These are phyloP conservation scores for Pteropus alecto DNA, from an alignment of 2,113 vertebrate species.

Conservation along the genomic window DNA sequence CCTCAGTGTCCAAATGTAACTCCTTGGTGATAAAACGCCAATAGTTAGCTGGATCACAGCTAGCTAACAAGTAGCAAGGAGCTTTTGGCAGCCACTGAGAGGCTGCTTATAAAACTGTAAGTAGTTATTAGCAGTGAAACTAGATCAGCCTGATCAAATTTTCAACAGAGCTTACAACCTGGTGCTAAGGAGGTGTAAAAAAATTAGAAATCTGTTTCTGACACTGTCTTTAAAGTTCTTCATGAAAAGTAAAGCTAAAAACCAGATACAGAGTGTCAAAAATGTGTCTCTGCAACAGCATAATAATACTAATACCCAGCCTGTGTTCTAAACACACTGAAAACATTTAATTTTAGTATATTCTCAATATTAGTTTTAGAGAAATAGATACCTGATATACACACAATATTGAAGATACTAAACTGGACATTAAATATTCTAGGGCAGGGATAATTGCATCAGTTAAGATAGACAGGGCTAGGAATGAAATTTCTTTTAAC, in stretches of 20 bases:
- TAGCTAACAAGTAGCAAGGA: constrained; percentile 8
- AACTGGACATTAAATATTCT: background rate
- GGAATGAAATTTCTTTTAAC: background rate
- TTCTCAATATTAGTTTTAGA: background rate
- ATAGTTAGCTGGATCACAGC: constrained; percentile 20
- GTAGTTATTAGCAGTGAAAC: constrained; percentile 56
- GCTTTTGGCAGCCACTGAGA: constrained; percentile 5
- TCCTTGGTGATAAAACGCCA: constrained; percentile 33
- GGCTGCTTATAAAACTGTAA: background rate
- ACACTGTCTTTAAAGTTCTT: constrained; percentile 34
- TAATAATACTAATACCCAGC: background rate
- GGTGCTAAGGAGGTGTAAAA: constrained; percentile 58
- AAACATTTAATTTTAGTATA: background rate
- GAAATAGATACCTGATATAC: background rate
- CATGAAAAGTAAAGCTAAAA: constrained; percentile 25
- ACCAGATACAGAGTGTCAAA: constrained; percentile 22
- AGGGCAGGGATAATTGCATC: background rate
- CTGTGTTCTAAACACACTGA: constrained; percentile 21
- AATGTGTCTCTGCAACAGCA: background rate
- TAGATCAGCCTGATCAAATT: constrained; percentile 56
- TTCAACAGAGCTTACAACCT: constrained; percentile 33
- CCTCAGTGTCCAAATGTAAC: background rate
- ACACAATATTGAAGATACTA: background rate
- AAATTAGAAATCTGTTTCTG: constrained; percentile 57
- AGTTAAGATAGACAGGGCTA: background rate